Base-by-base conservation (phyloP, 2,797 vertebrate genomes). In the Vespertilio murinus region DNA sequence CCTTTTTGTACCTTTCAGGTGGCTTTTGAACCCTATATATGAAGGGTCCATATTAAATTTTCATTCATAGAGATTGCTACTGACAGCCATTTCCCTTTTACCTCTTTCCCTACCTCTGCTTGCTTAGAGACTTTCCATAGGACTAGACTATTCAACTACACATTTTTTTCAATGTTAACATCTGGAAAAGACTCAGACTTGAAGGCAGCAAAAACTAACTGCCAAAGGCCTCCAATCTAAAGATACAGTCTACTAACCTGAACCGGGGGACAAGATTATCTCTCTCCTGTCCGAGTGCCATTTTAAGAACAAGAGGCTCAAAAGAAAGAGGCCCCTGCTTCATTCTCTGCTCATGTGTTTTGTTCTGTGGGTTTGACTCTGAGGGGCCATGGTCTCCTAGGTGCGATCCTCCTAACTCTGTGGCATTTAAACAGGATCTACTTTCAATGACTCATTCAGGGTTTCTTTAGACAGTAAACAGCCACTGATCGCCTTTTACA, bases 401-500 rank as follows among this genome's bases (percentile, higher is more conserved):
- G 77, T 9, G 5, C 97, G 96, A 97, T 98, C 97, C 96, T 97
- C 91, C 95, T 96, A 96, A 96, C 95, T 97, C 97, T 93, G 79
- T 95, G 97, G 96, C 97, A 97, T 98, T 97, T 97, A 95, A 95
- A 96, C 89, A 98, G 97, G 96, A 97, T 98, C 97, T 94, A 95
- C 97, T 97, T 98, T 97, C 98, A 96, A 89, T 98, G 97, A 98
- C 97, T 98, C 97, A 98, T 96, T 97, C 97, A 96, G 96, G 96
- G 97, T 97, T 98, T 97, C 97, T 97, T 98, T 97, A 97, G 97
- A 98, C 96, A 97, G 98, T 98, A 98, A 98, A 98, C 97, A 98
- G 97, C 95, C 96, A 96, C 97, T 98, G 97, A 97, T 81, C 97
- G 97, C 96, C 97, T 98, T 96, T 97, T 96, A 97, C 97, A 96